These are phyloP conservation scores for Sciurus niger DNA, from an alignment of 2,113 vertebrate genomes.

Conservation along the genomic window DNA sequence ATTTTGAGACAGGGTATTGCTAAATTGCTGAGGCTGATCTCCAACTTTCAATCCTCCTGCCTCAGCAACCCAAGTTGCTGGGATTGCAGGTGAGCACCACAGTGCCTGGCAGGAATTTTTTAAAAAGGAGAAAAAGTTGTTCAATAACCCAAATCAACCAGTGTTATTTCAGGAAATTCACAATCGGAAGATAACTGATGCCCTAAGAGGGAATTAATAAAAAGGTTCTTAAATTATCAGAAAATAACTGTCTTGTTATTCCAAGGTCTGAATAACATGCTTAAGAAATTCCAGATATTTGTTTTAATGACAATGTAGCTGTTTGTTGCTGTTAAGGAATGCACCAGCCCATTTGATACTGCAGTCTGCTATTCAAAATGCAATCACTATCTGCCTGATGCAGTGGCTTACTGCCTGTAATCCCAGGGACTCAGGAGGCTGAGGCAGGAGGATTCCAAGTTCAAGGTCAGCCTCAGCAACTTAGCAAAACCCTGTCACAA, in stretches of 20 bases:
- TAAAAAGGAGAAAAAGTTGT: background rate
- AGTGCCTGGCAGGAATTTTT: background rate
- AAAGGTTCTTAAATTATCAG: conserved; percentile 59
- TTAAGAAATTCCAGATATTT: conserved; percentile 71
- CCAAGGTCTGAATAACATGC: conserved; percentile 64
- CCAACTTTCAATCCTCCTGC: no score
- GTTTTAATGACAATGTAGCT: conserved; percentile 68
- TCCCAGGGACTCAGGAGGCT: no score
- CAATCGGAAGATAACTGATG: conserved; percentile 47
- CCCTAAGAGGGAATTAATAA: conserved; percentile 38
- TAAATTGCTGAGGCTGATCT: no score
- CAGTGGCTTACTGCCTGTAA: no score
- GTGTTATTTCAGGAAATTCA: conserved; percentile 44
- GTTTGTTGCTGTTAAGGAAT: conserved; percentile 59
- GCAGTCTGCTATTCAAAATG: conserved; percentile 57
- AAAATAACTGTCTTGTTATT: conserved; percentile 62
- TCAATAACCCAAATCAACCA: conserved; percentile 19
- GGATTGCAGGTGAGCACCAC: no score
- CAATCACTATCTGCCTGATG: conserved; percentile 41
- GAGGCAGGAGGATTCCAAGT: no score
- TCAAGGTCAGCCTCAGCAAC: no score
- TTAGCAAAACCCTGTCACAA: no score
- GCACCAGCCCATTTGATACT: background rate
- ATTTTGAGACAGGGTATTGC: no score
- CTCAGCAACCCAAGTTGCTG: no score